A percentile compares a stretch with the other conserved stretches of the same genome.
phyloP scores from a whole-genome alignment of 2,797 vertebrate species.

The Lepidocolaptes lacrymiger region DNA sequence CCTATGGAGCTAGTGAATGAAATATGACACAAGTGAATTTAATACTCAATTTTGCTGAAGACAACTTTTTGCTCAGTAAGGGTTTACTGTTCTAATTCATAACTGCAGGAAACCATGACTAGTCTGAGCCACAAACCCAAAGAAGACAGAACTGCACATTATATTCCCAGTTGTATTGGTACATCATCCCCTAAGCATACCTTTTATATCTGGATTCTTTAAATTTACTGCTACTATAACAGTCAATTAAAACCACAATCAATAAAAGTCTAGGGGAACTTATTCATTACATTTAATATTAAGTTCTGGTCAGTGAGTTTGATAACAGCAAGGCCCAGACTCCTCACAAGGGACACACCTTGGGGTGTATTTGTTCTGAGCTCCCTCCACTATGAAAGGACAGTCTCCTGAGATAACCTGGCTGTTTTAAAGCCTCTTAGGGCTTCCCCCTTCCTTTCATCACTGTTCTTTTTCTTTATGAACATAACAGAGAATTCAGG shows the following conservation, averaged over 20 bases:
- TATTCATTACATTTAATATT: background rate
- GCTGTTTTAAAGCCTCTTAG: background rate
- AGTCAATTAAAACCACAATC: background rate
- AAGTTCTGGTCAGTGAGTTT: background rate
- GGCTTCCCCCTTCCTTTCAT: background rate
- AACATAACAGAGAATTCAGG: background rate
- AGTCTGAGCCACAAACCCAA: background rate
- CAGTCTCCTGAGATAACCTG: background rate
- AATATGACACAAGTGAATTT: background rate
- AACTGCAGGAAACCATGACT: background rate
- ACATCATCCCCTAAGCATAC: background rate
- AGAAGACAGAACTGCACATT: background rate
- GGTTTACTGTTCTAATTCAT: background rate
- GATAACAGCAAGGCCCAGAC: background rate
- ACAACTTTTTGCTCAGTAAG: background rate
- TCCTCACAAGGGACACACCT: background rate
- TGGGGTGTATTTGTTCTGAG: background rate
- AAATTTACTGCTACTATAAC: background rate
- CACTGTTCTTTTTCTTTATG: background rate
- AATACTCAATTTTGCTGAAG: background rate
- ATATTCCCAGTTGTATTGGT: background rate
- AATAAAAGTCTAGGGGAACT: background rate
- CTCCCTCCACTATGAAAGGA: background rate
- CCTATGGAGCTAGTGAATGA: background rate
- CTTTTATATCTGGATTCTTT: background rate